Conservation (phyloP, 2,113 vertebrate genomes). For the Pseudorasbora parva region DNA sequence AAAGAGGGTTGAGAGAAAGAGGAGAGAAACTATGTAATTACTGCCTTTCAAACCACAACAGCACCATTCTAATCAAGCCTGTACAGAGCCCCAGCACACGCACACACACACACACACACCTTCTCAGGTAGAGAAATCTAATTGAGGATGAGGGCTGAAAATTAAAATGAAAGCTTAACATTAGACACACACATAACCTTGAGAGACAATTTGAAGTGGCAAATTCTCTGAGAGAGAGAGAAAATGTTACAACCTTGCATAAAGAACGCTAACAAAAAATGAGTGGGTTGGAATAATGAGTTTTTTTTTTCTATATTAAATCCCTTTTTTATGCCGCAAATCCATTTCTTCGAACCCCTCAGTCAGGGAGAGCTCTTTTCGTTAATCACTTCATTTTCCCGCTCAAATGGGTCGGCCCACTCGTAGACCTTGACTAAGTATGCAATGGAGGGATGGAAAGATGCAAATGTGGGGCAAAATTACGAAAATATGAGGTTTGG, state of each 20-base stretch:
- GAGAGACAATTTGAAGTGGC: conserved; percentile 34
- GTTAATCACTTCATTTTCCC: conserved; percentile 67
- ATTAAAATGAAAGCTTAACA: conserved; percentile 45
- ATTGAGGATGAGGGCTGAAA: conserved; percentile 40
- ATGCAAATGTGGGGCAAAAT: conserved; percentile 56
- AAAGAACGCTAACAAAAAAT: conserved; percentile 43
- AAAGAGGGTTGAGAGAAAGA: conserved; percentile 38
- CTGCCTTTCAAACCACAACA: conserved; percentile 50
- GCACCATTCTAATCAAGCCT: conserved; percentile 43
- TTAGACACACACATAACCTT: conserved; percentile 41
- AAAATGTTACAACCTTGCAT: conserved; percentile 19
- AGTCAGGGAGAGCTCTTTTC: conserved; percentile 25
- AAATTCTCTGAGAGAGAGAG: conserved; percentile 8
- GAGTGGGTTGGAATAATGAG: conserved; percentile 23
- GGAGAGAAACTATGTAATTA: conserved; percentile 51
- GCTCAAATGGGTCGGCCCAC: conserved; percentile 67
- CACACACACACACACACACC: conserved; percentile 23
- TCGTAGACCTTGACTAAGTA: conserved; percentile 65
- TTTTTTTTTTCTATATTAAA: conserved; percentile 33
- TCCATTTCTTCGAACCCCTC: conserved; percentile 47
- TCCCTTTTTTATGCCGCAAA: conserved; percentile 40
- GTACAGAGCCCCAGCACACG: background rate
- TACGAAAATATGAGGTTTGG: conserved; percentile 61
- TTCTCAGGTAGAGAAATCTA: conserved; percentile 31
- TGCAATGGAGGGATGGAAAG: conserved; percentile 45